These are phyloP conservation scores for Malacosoma neustria DNA, from an alignment of 2,888 invertebrate species.

Conservation along the genomic window DNA sequence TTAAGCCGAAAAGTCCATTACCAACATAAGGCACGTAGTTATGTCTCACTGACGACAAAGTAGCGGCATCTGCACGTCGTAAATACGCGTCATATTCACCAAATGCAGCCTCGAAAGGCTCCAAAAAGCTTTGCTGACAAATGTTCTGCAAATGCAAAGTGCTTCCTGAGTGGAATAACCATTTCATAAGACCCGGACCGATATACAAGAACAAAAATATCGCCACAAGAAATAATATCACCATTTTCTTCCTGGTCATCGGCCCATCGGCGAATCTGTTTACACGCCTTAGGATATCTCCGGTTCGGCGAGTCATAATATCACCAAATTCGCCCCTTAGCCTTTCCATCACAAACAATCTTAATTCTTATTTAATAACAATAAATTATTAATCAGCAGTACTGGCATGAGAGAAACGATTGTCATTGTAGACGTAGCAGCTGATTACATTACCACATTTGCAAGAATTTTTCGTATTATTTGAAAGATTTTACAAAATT, in stretches of 20 bases:
- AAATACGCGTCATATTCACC: constrained; percentile 81
- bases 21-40: constrained; percentile 83
- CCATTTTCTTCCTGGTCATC: constrained; percentile 62
- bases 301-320: constrained; percentile 60
- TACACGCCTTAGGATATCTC: constrained; percentile 55
- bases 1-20: constrained; percentile 82
- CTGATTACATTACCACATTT: too few relatives aligned
- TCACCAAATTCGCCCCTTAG: constrained; percentile 41
- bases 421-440: neutral
- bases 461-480: too few relatives aligned
- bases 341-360: constrained; percentile 53
- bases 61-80: constrained; percentile 70
- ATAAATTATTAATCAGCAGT: too few relatives aligned
- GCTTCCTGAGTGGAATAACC: constrained; percentile 71
- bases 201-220: constrained; percentile 77
- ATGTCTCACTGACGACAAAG: constrained; percentile 63
- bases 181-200: constrained; percentile 78
- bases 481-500: too few relatives aligned
- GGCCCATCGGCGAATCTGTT: constrained; percentile 64
- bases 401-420: neutral
- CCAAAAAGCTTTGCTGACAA: constrained; percentile 80
- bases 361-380: neutral
- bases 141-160: constrained; percentile 66
- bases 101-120: constrained; percentile 74
- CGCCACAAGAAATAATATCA: constrained; percentile 65